Conservation (phyloP, 2,888 invertebrate genomes). For the Shargacucullia verbasci region DNA sequence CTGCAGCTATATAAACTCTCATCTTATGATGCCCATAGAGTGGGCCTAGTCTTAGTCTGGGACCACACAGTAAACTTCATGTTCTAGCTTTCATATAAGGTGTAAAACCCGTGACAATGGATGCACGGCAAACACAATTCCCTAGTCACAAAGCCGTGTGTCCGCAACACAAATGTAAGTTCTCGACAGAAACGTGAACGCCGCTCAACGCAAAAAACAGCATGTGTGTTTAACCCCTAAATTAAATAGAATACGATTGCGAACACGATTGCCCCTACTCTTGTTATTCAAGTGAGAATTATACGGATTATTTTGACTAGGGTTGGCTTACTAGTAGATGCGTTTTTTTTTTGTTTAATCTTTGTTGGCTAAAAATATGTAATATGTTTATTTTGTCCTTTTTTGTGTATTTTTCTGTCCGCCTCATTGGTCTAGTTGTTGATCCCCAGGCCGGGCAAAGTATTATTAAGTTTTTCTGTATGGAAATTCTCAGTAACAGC, state of each 20-base stretch:
- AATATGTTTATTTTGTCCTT: too few species aligned
- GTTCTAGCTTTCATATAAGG: constrained; percentile 12
- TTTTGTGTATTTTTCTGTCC: too few species aligned
- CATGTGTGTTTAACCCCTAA: constrained; percentile 26
- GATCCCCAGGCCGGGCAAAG: too few species aligned
- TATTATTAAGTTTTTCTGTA: too few species aligned
- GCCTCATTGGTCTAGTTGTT: too few species aligned
- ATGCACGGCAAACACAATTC: constrained; percentile 17
- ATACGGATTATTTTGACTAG: constrained; percentile 34
- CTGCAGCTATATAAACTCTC: too few species aligned
- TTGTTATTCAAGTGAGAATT: constrained; percentile 36
- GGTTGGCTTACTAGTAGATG: constrained; percentile 19
- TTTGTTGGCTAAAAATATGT: too few species aligned
- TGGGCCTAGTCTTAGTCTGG: constrained; percentile 2
- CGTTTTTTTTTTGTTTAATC: background rate
- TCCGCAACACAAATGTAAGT: constrained; percentile 30
- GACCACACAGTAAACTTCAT: constrained; percentile 36
- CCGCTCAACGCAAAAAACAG: constrained; percentile 29
- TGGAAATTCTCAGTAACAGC: too few species aligned
- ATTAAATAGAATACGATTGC: constrained; percentile 33
- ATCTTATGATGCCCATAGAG: too few species aligned
- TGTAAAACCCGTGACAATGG: constrained; percentile 35
- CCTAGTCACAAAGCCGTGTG: constrained; percentile 22
- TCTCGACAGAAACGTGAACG: constrained; percentile 26
- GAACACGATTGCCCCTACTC: constrained; percentile 28